A percentile compares a stretch with the other conserved stretches of the same genome.
Conservation (phyloP, 1,140 invertebrate genomes). For the Dinoponera quadriceps region DNA sequence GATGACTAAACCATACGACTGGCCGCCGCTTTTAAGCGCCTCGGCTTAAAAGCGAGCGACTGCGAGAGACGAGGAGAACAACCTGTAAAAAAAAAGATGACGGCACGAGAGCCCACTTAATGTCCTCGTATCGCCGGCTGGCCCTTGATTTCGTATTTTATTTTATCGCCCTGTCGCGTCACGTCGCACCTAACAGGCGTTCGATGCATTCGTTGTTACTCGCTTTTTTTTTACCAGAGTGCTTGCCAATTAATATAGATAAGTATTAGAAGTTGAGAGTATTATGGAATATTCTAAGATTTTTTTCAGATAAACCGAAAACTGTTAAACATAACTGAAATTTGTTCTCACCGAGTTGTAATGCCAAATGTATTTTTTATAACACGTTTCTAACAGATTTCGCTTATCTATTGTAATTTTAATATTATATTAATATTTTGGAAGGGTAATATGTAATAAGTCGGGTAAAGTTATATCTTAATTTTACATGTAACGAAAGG, state of each 20-base stretch:
- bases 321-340: too few species aligned
- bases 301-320: too few species aligned
- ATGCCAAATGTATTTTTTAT: too few species aligned
- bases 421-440: too few species aligned
- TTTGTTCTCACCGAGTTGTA: too few species aligned
- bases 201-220: neutral
- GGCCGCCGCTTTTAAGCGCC: conserved; percentile 23
- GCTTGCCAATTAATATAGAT: neutral
- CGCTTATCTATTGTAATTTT: too few species aligned
- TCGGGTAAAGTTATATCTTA: too few species aligned
- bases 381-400: too few species aligned
- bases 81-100: conserved; percentile 39
- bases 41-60: conserved; percentile 30
- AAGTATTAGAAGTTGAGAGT: too few species aligned
- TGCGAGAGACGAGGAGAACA: neutral
- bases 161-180: conserved; percentile 7
- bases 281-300: too few species aligned
- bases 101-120: conserved; percentile 30
- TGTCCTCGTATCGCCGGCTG: neutral
- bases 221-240: neutral
- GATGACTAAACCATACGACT: conserved; percentile 14
- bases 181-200: neutral
- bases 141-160: conserved; percentile 36
- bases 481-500: too few species aligned
- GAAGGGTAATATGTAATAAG: too few species aligned